Percentiles rank a stretch among this genome's conserved stretches.
Evolutionary conservation across 1,140 invertebrate genomes (phyloP).

Genomic region (Radopholus similis): DNA sequence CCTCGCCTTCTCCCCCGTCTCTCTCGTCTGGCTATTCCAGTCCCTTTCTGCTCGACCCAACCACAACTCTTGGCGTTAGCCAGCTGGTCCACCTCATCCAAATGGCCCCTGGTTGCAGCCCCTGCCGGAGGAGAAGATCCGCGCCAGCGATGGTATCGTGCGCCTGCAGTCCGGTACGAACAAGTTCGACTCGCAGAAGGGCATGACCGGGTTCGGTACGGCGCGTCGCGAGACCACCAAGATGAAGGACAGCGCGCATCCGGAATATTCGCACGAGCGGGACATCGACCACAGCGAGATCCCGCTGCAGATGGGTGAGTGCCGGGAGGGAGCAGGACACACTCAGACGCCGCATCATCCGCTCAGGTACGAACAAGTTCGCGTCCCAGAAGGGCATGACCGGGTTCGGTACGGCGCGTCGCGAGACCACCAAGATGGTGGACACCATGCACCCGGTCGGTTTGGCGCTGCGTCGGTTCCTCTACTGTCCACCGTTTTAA

Average conservation of each 20-base stretch:
- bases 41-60: background rate
- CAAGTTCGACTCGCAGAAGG: constrained; percentile 55
- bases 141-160: constrained; percentile 57
- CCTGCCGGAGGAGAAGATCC: constrained; percentile 60
- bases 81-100: no score
- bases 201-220: constrained; percentile 52
- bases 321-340: background rate
- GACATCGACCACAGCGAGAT: constrained; percentile 54
- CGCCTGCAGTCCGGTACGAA: constrained; percentile 60
- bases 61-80: constrained; percentile 13
- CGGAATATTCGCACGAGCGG: constrained; percentile 56
- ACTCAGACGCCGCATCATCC: background rate
- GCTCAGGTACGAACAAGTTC: constrained; percentile 54
- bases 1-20: background rate
- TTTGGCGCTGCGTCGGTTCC: background rate
- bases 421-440: constrained; percentile 56
- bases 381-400: constrained; percentile 60
- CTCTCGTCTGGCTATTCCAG: background rate
- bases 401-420: constrained; percentile 56
- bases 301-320: constrained; percentile 50
- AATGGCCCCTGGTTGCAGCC: constrained; percentile 36
- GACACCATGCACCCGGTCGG: constrained; percentile 37
- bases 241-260: constrained; percentile 56
- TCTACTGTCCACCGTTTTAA: constrained; percentile 24
- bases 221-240: constrained; percentile 58